Base-by-base conservation (phyloP, 2,113 vertebrate genomes). In the Atrichornis clamosus region DNA sequence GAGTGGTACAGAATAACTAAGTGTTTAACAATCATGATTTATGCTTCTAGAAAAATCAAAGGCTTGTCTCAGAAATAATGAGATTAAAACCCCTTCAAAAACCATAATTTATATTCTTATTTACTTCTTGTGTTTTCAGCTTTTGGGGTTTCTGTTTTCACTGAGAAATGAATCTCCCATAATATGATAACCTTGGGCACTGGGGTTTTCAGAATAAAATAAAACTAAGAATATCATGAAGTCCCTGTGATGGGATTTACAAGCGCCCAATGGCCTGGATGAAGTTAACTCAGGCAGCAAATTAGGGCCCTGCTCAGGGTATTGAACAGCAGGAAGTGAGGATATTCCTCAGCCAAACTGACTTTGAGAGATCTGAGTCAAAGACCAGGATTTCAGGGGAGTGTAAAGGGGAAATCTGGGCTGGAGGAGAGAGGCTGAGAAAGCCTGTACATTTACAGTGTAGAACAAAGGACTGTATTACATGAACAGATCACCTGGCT, bases 231-330 rank as follows among this genome's bases (percentile, higher is more conserved):
- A 75, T 78, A 94, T 90, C 56, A 86, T 91, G 73, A 87, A 81
- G 83, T 90, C 79, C 52, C 79, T 92, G 50, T 67, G 76, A 92
- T 95, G 92, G 91, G 92, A 96, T 96, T 97, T 97, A 94, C 42
- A 84, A 92, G 83, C 15, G 30, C 89, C 95, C 91, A 97, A 93
- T 95, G 95, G 80, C 83, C 84, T 92, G 92, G 88, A 95, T 96
- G 95, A 97, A 93, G 96, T 93, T 93, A 97, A 97, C 86, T 97
- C 94, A 95, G 92, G 88, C 95, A 95, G 92, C 91, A 97, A 97
- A 97, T 97, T 93, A 96, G 86, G 76, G 59, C 79, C 90, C 92
- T 90, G 92, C 86, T 95, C 72, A 52, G 95, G 76, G 76, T 95
- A 93, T 84, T 95, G 94, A 96, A 84, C 94, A 90, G 92, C 89